Evolutionary conservation across 2,888 invertebrate species (phyloP).

Genomic region (Anodontia alba): DNA sequence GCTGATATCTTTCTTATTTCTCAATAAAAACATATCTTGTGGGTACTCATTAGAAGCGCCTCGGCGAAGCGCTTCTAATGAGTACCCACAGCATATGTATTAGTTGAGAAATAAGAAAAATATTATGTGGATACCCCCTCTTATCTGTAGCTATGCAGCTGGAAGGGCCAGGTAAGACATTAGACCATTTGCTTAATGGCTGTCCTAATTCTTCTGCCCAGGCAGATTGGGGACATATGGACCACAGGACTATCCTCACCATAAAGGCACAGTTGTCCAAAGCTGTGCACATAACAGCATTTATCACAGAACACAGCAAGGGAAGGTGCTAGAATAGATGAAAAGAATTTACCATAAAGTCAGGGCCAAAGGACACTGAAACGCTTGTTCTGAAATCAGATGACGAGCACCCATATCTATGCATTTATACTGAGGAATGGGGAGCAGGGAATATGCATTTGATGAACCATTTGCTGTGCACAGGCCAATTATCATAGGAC

Average conservation of each 20-base stretch:
- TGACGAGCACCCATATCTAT: slow-evolving; percentile 32
- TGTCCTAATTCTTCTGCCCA: not conserved
- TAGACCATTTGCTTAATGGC: not conserved
- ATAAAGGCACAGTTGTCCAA: slow-evolving; percentile 20
- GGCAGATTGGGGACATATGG: slow-evolving; percentile 1
- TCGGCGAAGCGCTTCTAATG: too few relatives aligned
- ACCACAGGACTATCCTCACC: slow-evolving; percentile 32
- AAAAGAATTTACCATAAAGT: slow-evolving; percentile 19
- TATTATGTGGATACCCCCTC: too few relatives aligned
- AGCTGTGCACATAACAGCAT: slow-evolving; percentile 33
- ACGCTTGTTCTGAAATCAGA: slow-evolving; percentile 25
- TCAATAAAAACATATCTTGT: too few relatives aligned
- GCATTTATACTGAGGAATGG: slow-evolving; percentile 31
- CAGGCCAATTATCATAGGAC: not conserved
- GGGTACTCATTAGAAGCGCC: too few relatives aligned
- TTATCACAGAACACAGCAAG: slow-evolving; percentile 34
- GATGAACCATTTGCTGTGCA: slow-evolving; percentile 18
- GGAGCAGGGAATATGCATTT: slow-evolving; percentile 35
- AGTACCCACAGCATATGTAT: too few relatives aligned
- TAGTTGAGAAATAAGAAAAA: too few relatives aligned
- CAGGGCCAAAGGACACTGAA: slow-evolving; percentile 6
- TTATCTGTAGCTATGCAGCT: not conserved
- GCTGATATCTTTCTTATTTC: too few relatives aligned
- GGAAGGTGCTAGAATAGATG: slow-evolving; percentile 27
- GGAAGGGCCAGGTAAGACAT: not conserved